A percentile compares a stretch with the other conserved stretches of the same genome.
Evolutionary conservation across 2,888 invertebrate genomes (phyloP).

Genomic region (Gandaritis pyraliata): DNA sequence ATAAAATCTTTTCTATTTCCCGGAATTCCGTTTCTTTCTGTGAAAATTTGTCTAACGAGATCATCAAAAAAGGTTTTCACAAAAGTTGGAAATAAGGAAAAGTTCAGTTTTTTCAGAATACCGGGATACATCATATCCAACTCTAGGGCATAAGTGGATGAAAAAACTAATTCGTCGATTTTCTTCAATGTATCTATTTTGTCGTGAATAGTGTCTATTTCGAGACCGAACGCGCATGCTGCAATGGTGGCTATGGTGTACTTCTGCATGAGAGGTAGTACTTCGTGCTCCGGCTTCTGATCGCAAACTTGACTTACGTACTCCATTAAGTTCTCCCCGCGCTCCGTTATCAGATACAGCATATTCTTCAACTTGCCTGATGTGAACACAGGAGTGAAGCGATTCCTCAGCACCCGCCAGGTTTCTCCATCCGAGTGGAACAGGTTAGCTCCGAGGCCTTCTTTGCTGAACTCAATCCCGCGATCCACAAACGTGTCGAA

Average conservation of each 20-base stretch:
- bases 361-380: conserved; percentile 64
- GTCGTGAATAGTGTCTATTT: conserved; percentile 48
- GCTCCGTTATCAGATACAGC: conserved; percentile 57
- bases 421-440: conserved; percentile 60
- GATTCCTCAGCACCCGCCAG: conserved; percentile 57
- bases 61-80: conserved; percentile 48
- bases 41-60: conserved; percentile 47
- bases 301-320: conserved; percentile 40
- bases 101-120: conserved; percentile 50
- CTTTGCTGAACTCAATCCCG: conserved; percentile 54
- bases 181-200: conserved; percentile 32
- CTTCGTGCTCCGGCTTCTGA: conserved; percentile 46
- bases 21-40: conserved; percentile 53
- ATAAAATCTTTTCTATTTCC: conserved; percentile 19
- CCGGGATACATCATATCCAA: conserved; percentile 58
- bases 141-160: conserved; percentile 39
- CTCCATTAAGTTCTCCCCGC: conserved; percentile 36
- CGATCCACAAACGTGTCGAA: conserved; percentile 60
- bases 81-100: conserved; percentile 46
- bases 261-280: conserved; percentile 49
- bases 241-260: conserved; percentile 56
- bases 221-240: conserved; percentile 58
- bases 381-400: conserved; percentile 62
- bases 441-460: conserved; percentile 59
- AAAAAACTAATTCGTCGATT: conserved; percentile 41